Percentiles rank a stretch among this genome's conserved stretches.
Evolutionary conservation across 2,113 vertebrate species (phyloP).

Genomic region (Rhinoptilus africanus): DNA sequence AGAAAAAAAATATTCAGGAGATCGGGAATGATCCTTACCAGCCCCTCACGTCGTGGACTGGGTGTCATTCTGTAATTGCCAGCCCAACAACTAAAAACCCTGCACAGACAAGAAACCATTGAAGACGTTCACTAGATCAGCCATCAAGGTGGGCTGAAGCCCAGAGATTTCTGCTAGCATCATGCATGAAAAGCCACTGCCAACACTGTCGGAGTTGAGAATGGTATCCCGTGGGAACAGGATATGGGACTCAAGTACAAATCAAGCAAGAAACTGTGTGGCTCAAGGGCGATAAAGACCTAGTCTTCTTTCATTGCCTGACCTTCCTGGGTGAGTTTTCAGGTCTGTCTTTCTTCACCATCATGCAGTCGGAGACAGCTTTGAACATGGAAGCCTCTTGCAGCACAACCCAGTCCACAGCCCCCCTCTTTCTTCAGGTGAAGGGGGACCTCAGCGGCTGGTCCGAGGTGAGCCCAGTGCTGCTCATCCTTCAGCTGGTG

Average conservation of each 20-base stretch:
- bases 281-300: background rate
- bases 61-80: background rate
- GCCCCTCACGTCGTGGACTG: accelerated
- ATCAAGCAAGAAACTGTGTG: background rate
- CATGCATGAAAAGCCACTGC: background rate
- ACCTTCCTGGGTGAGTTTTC: background rate
- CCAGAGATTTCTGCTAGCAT: accelerated
- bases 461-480: background rate
- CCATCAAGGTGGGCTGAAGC: accelerated
- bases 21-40: background rate
- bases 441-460: accelerated
- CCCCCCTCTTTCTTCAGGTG: accelerated
- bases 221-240: background rate
- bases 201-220: background rate
- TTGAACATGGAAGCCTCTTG: accelerated
- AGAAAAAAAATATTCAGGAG: background rate
- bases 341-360: background rate
- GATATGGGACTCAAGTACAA: background rate
- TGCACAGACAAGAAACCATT: background rate
- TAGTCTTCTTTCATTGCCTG: background rate
- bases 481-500: background rate
- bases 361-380: background rate
- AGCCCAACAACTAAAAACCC: background rate
- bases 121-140: background rate
- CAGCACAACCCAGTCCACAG: background rate